Percentiles rank a stretch among this genome's conserved stretches.
Conservation (phyloP, 1,140 invertebrate species). For the Neodiprion lecontei region DNA sequence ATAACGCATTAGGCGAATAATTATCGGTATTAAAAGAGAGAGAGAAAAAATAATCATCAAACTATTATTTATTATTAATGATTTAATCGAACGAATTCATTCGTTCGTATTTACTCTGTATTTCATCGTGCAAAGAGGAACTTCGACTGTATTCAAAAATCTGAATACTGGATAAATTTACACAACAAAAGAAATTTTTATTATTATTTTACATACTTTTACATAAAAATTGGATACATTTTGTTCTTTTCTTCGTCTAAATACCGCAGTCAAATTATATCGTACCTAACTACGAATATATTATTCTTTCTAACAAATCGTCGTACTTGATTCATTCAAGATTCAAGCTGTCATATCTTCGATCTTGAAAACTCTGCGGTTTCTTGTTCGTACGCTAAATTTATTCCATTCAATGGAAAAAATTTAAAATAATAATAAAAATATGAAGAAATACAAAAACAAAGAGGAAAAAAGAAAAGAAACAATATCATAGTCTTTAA, state of each 20-base stretch:
- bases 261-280: neutral
- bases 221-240: neutral
- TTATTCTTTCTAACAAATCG: neutral
- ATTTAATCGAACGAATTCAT: neutral
- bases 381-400: no score
- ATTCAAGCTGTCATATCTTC: no score
- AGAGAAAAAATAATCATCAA: neutral
- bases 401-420: no score
- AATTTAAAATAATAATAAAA: no score
- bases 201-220: neutral
- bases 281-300: neutral
- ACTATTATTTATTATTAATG: constrained; percentile 1
- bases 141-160: neutral
- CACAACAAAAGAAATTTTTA: neutral
- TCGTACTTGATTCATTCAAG: no score
- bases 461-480: neutral
- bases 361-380: no score
- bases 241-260: neutral
- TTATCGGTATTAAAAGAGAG: neutral
- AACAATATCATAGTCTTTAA: neutral
- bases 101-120: neutral
- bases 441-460: no score
- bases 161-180: neutral
- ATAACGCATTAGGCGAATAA: neutral
- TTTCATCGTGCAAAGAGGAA: neutral